These are phyloP conservation scores for Dromaius novaehollandiae DNA, from an alignment of 2,113 vertebrate genomes.

Conservation along the genomic window DNA sequence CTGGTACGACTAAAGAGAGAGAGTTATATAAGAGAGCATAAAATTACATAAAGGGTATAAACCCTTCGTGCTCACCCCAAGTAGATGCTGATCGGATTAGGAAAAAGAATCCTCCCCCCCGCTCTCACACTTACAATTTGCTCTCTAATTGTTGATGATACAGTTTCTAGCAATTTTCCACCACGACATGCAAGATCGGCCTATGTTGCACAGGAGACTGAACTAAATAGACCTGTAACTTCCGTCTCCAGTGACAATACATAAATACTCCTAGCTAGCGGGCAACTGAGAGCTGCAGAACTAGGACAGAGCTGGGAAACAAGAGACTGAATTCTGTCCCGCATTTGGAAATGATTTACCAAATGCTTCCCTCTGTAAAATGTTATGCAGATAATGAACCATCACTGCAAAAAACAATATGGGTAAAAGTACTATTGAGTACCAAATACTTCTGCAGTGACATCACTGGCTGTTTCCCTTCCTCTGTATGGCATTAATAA, in stretches of 20 bases:
- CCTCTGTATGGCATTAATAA: not conserved
- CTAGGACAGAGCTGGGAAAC: not conserved
- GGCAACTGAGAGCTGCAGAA: not conserved
- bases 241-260: not conserved
- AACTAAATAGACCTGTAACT: not conserved
- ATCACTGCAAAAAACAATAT: not conserved
- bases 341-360: not conserved
- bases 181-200: not conserved
- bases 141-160: not conserved
- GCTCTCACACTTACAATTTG: not conserved
- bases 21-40: not conserved
- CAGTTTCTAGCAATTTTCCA: not conserved
- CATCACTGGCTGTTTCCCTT: not conserved
- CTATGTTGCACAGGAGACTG: not conserved
- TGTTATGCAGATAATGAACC: accelerated
- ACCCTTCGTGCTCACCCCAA: not conserved
- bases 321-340: not conserved
- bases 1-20: not conserved
- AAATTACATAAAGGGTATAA: not conserved
- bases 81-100: not conserved
- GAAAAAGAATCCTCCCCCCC: not conserved
- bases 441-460: accelerated
- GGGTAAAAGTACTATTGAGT: accelerated
- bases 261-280: not conserved
- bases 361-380: not conserved